These are phyloP conservation scores for Achlya flavicornis DNA, from an alignment of 2,888 invertebrate species.

Conservation along the genomic window DNA sequence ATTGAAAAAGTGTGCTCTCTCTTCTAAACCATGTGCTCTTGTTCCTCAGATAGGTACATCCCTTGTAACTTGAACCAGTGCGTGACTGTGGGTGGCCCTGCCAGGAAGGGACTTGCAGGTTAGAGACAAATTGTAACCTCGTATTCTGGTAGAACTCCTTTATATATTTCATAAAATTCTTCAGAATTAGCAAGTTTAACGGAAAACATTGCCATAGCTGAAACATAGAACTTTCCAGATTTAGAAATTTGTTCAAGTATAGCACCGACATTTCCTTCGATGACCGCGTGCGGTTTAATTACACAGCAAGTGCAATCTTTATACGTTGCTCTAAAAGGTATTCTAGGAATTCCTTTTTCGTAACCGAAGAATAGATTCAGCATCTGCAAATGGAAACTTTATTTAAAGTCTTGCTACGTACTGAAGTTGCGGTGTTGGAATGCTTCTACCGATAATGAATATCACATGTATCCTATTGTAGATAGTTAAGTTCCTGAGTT, in stretches of 20 bases:
- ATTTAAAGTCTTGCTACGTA: too few species aligned
- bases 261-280: slow-evolving; percentile 88
- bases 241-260: slow-evolving; percentile 90
- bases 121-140: slow-evolving; percentile 70
- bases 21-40: too few species aligned
- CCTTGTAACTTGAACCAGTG: too few species aligned
- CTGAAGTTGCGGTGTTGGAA: too few species aligned
- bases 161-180: slow-evolving; percentile 96
- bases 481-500: too few species aligned
- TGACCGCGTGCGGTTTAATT: slow-evolving; percentile 94
- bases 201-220: slow-evolving; percentile 91
- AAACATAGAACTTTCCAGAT: slow-evolving; percentile 87
- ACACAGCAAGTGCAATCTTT: slow-evolving; percentile 90
- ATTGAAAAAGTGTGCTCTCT: too few species aligned
- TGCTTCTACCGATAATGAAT: too few species aligned
- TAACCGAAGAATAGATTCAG: slow-evolving; percentile 68
- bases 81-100: too few species aligned
- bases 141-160: slow-evolving; percentile 91
- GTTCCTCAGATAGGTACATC: too few species aligned
- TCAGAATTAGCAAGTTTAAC: slow-evolving; percentile 91
- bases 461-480: too few species aligned
- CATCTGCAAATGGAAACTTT: slow-evolving; percentile 47
- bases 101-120: too few species aligned
- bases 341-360: slow-evolving; percentile 55
- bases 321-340: slow-evolving; percentile 81